A percentile compares a stretch with the other conserved stretches of the same genome.
Evolutionary conservation across 2,888 invertebrate species (phyloP).

Genomic region (Acholoe squamosa): DNA sequence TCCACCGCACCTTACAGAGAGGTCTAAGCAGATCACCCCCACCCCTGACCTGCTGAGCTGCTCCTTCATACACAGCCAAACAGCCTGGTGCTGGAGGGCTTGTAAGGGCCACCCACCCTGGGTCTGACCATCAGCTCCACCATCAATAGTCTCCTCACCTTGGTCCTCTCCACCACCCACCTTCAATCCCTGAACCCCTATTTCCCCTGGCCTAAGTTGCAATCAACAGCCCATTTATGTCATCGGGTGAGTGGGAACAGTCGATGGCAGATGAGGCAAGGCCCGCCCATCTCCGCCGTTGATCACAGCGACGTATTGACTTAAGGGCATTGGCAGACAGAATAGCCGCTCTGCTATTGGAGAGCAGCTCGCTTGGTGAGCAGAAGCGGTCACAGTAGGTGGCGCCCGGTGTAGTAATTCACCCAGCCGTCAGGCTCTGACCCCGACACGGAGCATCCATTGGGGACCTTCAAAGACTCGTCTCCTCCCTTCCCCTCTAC

Average conservation of each 20-base stretch:
- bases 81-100: too few relatives aligned
- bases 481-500: background rate
- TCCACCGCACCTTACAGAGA: background rate
- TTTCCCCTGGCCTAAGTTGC: background rate
- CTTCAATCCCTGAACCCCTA: background rate
- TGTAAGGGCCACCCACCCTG: too few relatives aligned
- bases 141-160: background rate
- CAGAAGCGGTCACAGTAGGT: background rate
- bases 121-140: background rate
- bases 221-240: constrained; percentile 21
- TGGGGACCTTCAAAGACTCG: background rate
- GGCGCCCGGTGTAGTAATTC: background rate
- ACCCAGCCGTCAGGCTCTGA: background rate
- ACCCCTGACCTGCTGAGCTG: background rate
- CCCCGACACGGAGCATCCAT: background rate
- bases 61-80: background rate
- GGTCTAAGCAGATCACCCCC: background rate
- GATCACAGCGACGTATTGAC: constrained; percentile 10
- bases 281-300: background rate
- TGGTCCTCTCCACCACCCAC: background rate
- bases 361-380: background rate
- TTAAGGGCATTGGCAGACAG: background rate
- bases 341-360: background rate
- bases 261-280: background rate
- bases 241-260: background rate